Percentiles rank a stretch among this genome's conserved stretches.
phyloP scores from a whole-genome alignment of 2,113 vertebrate species.

The zebrafish (Danio rerio) region DNA sequence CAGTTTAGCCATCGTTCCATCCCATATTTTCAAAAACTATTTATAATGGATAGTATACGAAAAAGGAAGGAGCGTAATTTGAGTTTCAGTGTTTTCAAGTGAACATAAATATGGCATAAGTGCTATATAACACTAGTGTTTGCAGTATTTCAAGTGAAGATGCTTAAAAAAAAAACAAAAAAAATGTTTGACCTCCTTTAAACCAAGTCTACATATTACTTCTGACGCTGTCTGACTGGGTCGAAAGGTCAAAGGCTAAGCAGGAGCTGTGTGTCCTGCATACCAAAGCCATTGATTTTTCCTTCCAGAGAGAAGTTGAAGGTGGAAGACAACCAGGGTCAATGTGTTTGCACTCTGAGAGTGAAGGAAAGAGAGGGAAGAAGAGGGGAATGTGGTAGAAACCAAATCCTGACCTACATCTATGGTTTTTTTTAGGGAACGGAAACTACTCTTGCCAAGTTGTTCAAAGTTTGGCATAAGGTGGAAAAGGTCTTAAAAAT shows the following conservation, averaged over 20 bases:
- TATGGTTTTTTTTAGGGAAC: constrained; percentile 68
- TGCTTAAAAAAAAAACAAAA: constrained; percentile 59
- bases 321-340: constrained; percentile 49
- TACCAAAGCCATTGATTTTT: constrained; percentile 71
- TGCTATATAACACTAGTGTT: neutral
- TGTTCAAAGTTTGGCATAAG: constrained; percentile 43
- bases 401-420: constrained; percentile 64
- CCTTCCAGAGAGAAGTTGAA: constrained; percentile 33
- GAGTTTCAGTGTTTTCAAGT: neutral
- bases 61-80: neutral
- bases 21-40: too few relatives aligned
- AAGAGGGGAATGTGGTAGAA: constrained; percentile 53
- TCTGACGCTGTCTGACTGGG: constrained; percentile 56
- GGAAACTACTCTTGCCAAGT: constrained; percentile 57
- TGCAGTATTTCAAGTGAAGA: constrained; percentile 20
- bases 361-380: constrained; percentile 31
- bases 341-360: constrained; percentile 57
- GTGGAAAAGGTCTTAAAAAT: constrained; percentile 46
- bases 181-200: constrained; percentile 66
- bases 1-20: too few relatives aligned
- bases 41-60: too few relatives aligned
- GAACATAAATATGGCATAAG: constrained; percentile 9
- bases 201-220: constrained; percentile 65
- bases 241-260: constrained; percentile 67
- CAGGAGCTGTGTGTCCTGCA: constrained; percentile 61